These are phyloP conservation scores for Archips xylosteana DNA, from an alignment of 2,888 invertebrate genomes.

Conservation along the genomic window DNA sequence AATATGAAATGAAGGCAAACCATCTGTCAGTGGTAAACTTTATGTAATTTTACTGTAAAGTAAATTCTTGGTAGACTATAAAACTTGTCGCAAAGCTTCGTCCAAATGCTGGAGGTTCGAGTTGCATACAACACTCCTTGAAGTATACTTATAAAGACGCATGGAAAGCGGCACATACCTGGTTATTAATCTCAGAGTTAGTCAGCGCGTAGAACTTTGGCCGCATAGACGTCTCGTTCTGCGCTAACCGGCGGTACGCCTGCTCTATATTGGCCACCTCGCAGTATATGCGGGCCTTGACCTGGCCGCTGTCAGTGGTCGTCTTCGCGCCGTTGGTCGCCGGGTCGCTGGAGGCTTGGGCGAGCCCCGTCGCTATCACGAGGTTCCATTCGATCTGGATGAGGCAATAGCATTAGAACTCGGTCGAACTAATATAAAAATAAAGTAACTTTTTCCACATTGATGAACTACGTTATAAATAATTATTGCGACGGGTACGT, in stretches of 20 bases:
- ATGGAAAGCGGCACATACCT: conserved; percentile 60
- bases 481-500: too few species aligned
- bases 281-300: conserved; percentile 78
- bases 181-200: conserved; percentile 88
- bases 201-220: conserved; percentile 97
- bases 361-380: conserved; percentile 77
- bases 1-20: too few species aligned
- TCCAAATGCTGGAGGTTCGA: too few species aligned
- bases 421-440: background rate
- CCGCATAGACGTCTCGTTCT: conserved; percentile 90
- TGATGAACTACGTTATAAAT: too few species aligned
- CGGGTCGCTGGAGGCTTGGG: conserved; percentile 66
- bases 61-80: too few species aligned
- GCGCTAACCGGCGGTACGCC: conserved; percentile 72
- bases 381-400: conserved; percentile 82
- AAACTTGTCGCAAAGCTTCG: too few species aligned
- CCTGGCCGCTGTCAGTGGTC: conserved; percentile 62
- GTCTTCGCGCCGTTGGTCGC: conserved; percentile 61
- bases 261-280: conserved; percentile 78
- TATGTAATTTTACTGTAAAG: too few species aligned
- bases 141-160: too few species aligned
- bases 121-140: too few species aligned
- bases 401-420: background rate
- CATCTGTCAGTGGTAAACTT: too few species aligned
- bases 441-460: too few species aligned